Conservation (phyloP, 2,888 invertebrate species). For the Amphipyra berbera region DNA sequence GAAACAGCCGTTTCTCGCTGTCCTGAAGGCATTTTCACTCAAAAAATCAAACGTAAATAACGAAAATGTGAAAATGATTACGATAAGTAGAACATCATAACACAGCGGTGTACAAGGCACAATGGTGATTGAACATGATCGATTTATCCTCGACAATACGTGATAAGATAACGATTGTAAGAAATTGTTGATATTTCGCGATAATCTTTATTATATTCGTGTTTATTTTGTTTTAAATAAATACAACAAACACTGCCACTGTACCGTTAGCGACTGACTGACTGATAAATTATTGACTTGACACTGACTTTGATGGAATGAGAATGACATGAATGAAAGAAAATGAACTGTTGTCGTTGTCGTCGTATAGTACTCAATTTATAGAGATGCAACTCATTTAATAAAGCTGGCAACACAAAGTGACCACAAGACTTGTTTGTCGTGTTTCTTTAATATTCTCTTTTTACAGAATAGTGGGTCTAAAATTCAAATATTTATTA, state of each 20-base stretch:
- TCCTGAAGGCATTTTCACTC: constrained; percentile 79
- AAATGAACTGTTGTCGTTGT: no score
- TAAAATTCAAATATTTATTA: no score
- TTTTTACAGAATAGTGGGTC: no score
- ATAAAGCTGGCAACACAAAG: no score
- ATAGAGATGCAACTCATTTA: no score
- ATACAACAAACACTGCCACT: constrained; percentile 48
- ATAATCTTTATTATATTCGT: constrained; percentile 60
- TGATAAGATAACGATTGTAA: constrained; percentile 74
- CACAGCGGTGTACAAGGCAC: constrained; percentile 53
- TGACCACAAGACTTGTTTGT: no score
- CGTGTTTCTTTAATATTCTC: no score
- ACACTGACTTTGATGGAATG: background rate
- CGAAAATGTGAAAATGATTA: constrained; percentile 58
- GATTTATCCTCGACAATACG: constrained; percentile 63
- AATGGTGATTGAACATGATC: constrained; percentile 69
- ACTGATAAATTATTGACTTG: constrained; percentile 31
- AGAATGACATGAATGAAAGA: background rate
- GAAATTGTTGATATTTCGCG: constrained; percentile 56
- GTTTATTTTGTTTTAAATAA: constrained; percentile 50
- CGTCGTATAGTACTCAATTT: no score
- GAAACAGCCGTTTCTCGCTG: constrained; percentile 81
- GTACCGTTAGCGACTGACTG: constrained; percentile 72
- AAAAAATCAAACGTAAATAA: constrained; percentile 51
- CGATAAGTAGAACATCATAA: constrained; percentile 66